A percentile compares a stretch with the other conserved stretches of the same genome.
phyloP scores from a whole-genome alignment of 2,113 vertebrate species.

The Odocoileus virginianus region DNA sequence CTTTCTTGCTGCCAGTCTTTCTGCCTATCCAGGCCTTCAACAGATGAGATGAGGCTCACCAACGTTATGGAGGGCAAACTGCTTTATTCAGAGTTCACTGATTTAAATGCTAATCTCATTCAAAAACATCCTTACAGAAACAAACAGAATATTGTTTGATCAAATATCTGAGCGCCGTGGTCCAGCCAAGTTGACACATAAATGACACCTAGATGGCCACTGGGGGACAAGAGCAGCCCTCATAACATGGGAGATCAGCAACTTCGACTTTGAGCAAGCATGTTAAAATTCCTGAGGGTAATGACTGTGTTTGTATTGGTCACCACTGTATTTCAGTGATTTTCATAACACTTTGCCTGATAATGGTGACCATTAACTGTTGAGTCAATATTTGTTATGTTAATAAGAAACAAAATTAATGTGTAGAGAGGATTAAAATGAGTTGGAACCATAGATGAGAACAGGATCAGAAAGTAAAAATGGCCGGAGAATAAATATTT shows the following conservation, averaged over 20 bases:
- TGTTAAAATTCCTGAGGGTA: neutral
- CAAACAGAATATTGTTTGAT: neutral
- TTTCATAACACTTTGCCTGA: neutral
- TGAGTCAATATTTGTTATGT: neutral
- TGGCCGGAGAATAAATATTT: neutral
- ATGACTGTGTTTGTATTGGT: neutral
- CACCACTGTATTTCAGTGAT: neutral
- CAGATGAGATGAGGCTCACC: neutral
- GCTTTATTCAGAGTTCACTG: neutral
- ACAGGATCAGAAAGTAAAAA: neutral
- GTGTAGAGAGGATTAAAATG: neutral
- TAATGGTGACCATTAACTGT: neutral
- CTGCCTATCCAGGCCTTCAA: neutral
- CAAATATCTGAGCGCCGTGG: neutral
- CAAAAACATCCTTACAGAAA: neutral
- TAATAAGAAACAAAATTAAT: neutral
- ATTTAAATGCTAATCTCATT: neutral
- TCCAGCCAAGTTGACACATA: neutral
- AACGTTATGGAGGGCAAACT: neutral
- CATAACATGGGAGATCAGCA: neutral
- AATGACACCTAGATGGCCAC: neutral
- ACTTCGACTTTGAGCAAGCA: neutral
- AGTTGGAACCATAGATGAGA: neutral
- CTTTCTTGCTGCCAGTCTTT: neutral
- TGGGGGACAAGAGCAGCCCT: neutral